Evolutionary conservation across 2,797 vertebrate genomes (phyloP).

Genomic region (Helostoma temminkii): DNA sequence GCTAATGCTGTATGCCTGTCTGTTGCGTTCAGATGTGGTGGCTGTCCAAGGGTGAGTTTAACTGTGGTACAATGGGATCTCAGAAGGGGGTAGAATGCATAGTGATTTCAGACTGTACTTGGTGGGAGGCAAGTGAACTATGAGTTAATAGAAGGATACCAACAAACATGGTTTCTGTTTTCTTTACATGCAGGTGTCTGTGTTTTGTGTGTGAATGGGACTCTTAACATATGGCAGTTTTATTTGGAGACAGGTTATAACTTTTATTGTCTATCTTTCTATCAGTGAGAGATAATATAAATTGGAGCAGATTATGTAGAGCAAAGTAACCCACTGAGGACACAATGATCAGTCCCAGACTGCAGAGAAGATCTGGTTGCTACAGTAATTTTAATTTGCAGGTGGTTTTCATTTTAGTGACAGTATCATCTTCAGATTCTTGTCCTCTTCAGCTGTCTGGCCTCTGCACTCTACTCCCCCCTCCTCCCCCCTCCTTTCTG

Average conservation of each 20-base stretch:
- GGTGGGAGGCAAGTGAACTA: conserved; percentile 26
- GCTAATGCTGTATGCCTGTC: conserved; percentile 54
- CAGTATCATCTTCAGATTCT: conserved; percentile 67
- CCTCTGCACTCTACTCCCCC: conserved; percentile 16
- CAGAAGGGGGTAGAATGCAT: conserved; percentile 4
- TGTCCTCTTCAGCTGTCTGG: conserved; percentile 45
- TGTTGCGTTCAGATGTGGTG: conserved; percentile 69
- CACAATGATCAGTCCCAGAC: conserved; percentile 58
- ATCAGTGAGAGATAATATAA: conserved; percentile 49
- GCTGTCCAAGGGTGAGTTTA: conserved; percentile 46
- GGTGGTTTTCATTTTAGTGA: conserved; percentile 74
- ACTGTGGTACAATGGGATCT: conserved; percentile 27
- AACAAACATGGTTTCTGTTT: conserved; percentile 23
- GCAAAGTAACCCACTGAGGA: conserved; percentile 42
- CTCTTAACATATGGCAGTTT: conserved; percentile 52
- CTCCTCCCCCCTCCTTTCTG: conserved; percentile 32
- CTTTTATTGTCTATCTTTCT: conserved; percentile 40
- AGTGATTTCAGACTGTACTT: conserved; percentile 28
- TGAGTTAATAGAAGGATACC: conserved; percentile 18
- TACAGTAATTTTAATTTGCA: conserved; percentile 49
- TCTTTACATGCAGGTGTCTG: conserved; percentile 8
- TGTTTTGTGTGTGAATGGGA: conserved; percentile 40
- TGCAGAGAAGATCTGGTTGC: conserved; percentile 40
- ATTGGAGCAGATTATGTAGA: conserved; percentile 50
- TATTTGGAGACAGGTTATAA: conserved; percentile 23